Evolutionary conservation across 1,140 invertebrate genomes (phyloP).

Genomic region (Aplysia californica): DNA sequence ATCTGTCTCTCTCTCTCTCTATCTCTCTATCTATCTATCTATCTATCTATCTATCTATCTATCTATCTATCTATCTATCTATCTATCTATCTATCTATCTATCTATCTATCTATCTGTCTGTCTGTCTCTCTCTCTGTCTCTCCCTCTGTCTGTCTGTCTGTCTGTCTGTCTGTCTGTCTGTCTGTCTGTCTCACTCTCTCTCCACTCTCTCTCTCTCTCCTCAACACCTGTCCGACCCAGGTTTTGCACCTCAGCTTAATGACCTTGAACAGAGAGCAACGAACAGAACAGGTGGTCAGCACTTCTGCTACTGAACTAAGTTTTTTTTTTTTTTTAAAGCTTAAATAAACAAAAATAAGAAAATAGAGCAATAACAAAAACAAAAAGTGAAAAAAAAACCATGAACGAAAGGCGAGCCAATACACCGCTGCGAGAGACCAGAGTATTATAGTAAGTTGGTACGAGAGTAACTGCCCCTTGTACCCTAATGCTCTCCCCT

Average conservation of each 20-base stretch:
- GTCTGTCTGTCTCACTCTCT: constrained; percentile 12
- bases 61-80: neutral
- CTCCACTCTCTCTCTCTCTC: too few species aligned
- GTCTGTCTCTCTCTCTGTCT: constrained; percentile 8
- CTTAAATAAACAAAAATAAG: neutral
- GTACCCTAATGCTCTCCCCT: too few species aligned
- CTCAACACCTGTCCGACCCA: too few species aligned
- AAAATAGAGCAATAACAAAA: neutral
- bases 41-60: constrained; percentile 8
- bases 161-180: constrained; percentile 12
- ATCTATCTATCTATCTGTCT: neutral
- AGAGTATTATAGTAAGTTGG: too few species aligned
- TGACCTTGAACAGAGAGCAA: neutral
- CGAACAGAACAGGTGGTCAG: neutral
- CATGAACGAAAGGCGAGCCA: too few species aligned
- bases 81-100: neutral
- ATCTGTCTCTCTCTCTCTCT: neutral
- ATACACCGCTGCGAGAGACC: too few species aligned
- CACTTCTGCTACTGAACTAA: neutral
- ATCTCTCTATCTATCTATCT: neutral
- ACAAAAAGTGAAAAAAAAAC: too few species aligned
- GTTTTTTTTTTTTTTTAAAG: too few species aligned
- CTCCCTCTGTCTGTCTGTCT: constrained; percentile 13
- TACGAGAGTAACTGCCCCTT: too few species aligned
- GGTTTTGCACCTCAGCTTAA: neutral